Evolutionary conservation across 1,140 invertebrate genomes (phyloP), one percentile per base, ranked within the genome.

Genomic region (Lepidostoma basale): DNA sequence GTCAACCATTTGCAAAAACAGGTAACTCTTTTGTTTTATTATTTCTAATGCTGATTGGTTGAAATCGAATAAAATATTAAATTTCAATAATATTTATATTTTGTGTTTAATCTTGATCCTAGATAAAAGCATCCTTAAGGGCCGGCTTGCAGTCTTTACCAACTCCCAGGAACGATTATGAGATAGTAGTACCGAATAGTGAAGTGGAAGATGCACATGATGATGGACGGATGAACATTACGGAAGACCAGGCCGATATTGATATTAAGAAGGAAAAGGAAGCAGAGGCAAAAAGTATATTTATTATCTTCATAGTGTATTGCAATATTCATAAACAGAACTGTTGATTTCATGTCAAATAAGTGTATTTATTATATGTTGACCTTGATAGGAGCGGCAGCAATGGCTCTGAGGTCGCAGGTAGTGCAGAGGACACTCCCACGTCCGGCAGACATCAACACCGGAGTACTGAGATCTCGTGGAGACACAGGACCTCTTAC

Each of bases 101-200:
- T 22, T 18, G 3, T 60, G 63, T 72, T 69, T 23, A 28, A 36
- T 68, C 62, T 1, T 6, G 4, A 49, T 63, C 52, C 14, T 68
- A 88, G 85, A 69, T 88, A 5, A 90, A 89, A 75, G 88, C 92
- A 45, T 88, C 92, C 42, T 83, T 99, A 8, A 86, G 88, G 44
- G 86, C 87, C 62, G 90, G 91, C 1, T 80, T 99, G 10, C 88
- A 88, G 28, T 81, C 89, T 8, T 81, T 99, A 62, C 98, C 98
- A 3, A 77, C 87, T 23, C 98, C 98, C 0, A 91, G 92, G 67
- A 99, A 99, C 79, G 97, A 99, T 81, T 99, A 97, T 82, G 97
- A 99, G 82, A 98, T 99, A 77, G 96, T 99, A 40, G 91, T 98
- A 8, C 95, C 96, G 0, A 94, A 97, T 68, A 88, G 92, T 36